Percentiles rank a stretch among this genome's conserved stretches.
These are phyloP conservation scores for Pseudeuparius sepicola DNA, from an alignment of 2,888 invertebrate species.

Conservation along the genomic window DNA sequence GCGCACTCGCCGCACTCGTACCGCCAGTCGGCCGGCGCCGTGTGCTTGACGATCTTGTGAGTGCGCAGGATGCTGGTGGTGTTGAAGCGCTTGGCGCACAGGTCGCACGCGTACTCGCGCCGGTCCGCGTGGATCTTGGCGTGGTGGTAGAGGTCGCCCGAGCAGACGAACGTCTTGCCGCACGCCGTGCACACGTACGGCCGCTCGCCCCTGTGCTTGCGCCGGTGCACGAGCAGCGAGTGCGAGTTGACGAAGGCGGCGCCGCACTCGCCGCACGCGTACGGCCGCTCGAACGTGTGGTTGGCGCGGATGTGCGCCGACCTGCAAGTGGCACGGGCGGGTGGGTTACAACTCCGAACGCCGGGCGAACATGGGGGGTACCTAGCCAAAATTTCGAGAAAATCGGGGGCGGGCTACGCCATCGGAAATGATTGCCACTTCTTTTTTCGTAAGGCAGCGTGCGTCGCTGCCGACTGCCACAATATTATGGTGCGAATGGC, in stretches of 20 bases:
- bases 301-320: constrained; percentile 27
- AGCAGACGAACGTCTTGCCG: constrained; percentile 35
- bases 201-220: constrained; percentile 27
- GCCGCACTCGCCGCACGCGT: constrained; percentile 27
- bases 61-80: constrained; percentile 28
- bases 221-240: constrained; percentile 27
- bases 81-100: constrained; percentile 29
- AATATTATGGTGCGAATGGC: too few species aligned
- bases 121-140: constrained; percentile 29
- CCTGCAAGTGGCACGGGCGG: too few species aligned
- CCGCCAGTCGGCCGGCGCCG: constrained; percentile 30
- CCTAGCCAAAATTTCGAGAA: too few species aligned
- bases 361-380: too few species aligned
- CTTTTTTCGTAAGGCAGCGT: too few species aligned
- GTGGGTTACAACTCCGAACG: too few species aligned
- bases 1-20: constrained; percentile 26
- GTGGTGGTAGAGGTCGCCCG: constrained; percentile 28
- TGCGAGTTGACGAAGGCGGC: constrained; percentile 27
- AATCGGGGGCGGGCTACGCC: too few species aligned
- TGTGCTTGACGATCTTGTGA: constrained; percentile 30
- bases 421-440: too few species aligned
- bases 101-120: constrained; percentile 27
- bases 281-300: constrained; percentile 30
- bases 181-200: constrained; percentile 27
- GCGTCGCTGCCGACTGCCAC: too few species aligned